Percentiles rank a stretch among this genome's conserved stretches.
Evolutionary conservation across 2,888 invertebrate genomes (phyloP).

Genomic region (Mythimna vitellina): DNA sequence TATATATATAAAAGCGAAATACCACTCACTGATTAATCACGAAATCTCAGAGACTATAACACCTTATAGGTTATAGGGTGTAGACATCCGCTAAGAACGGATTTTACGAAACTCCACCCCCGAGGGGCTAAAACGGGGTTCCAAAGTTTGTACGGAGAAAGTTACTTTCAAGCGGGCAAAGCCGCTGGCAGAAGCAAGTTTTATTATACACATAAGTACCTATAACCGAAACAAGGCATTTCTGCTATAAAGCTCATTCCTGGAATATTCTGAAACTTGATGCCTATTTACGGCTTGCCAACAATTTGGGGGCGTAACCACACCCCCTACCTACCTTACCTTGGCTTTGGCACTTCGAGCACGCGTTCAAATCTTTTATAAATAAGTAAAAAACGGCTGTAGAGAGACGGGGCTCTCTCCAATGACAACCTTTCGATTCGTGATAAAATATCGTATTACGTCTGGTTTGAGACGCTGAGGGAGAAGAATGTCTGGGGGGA

Average conservation of each 20-base stretch:
- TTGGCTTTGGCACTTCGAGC: slow-evolving; percentile 44
- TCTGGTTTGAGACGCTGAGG: too few species aligned
- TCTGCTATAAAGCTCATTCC: slow-evolving; percentile 21
- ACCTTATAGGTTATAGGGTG: too few species aligned
- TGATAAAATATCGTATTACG: slow-evolving; percentile 17
- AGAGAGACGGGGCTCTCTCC: background rate
- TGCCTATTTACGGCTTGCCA: slow-evolving; percentile 32
- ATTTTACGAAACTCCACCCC: too few species aligned
- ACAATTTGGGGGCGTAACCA: slow-evolving; percentile 29
- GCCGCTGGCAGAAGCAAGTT: too few species aligned
- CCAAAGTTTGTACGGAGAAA: too few species aligned
- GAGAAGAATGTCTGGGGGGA: too few species aligned
- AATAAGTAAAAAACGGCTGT: slow-evolving; percentile 40
- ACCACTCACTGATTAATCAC: too few species aligned
- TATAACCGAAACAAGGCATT: slow-evolving; percentile 6
- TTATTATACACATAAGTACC: background rate
- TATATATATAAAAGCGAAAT: too few species aligned
- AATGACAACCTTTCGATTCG: slow-evolving; percentile 9
- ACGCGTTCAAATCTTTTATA: slow-evolving; percentile 49
- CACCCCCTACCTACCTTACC: slow-evolving; percentile 43
- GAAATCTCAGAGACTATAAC: too few species aligned
- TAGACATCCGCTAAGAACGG: too few species aligned
- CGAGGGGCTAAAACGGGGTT: too few species aligned
- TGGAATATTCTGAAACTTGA: slow-evolving; percentile 53
- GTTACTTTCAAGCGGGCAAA: too few species aligned